Percentiles rank a stretch among this genome's conserved stretches.
Evolutionary conservation across 2,113 vertebrate genomes (phyloP).

Genomic region (Empidonax alnorum): DNA sequence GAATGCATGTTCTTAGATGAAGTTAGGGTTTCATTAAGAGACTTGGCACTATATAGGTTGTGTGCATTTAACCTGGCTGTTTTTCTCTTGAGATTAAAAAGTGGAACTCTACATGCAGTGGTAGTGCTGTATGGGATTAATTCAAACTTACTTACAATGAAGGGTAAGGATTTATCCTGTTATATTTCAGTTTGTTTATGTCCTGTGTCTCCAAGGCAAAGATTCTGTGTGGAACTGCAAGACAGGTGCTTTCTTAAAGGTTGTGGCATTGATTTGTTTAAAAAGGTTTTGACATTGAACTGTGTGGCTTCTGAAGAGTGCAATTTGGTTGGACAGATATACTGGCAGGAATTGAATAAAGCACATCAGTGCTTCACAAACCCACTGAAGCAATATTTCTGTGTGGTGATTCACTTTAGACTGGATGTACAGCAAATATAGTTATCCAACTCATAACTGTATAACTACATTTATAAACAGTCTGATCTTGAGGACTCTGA

Average conservation of each 20-base stretch:
- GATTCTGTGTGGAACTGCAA: background rate
- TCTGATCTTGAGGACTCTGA: background rate
- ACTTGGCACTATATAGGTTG: background rate
- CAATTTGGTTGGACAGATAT: background rate
- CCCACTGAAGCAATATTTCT: background rate
- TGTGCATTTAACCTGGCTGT: background rate
- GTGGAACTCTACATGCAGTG: background rate
- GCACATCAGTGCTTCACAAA: background rate
- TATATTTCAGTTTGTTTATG: background rate
- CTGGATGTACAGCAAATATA: background rate
- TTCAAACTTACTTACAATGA: background rate
- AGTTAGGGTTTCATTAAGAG: background rate
- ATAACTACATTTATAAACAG: background rate
- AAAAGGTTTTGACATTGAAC: background rate
- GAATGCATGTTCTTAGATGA: background rate
- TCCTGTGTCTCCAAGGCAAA: background rate
- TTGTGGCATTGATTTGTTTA: background rate
- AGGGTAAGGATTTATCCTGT: background rate
- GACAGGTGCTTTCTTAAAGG: background rate
- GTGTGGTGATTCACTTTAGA: background rate
- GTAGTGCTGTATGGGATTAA: background rate
- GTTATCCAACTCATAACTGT: background rate
- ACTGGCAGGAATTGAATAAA: background rate
- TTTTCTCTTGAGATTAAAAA: background rate
- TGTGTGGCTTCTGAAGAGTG: background rate